These are phyloP conservation scores for Oxytorus armatus DNA, from an alignment of 2,888 invertebrate species.

Conservation along the genomic window DNA sequence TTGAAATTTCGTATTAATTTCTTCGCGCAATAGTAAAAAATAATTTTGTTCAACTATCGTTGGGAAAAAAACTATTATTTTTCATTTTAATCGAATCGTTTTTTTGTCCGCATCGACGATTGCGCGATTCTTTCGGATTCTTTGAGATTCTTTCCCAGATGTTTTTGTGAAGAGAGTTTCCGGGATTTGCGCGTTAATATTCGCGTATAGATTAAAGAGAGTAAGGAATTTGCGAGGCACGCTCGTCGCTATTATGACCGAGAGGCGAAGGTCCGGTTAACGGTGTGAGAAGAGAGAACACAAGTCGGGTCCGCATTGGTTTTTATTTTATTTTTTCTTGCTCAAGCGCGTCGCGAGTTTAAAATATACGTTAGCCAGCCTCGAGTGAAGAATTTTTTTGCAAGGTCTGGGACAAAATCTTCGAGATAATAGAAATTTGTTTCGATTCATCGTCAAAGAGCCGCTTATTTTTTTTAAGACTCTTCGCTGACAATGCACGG, in stretches of 20 bases:
- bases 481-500: background rate
- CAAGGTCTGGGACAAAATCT: too few species aligned
- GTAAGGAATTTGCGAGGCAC: conserved; percentile 26
- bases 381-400: too few species aligned
- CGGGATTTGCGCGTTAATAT: background rate
- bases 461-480: background rate
- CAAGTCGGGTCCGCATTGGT: background rate
- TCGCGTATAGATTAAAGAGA: background rate
- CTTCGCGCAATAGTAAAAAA: too few species aligned
- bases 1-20: too few species aligned
- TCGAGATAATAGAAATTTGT: too few species aligned
- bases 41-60: too few species aligned
- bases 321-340: background rate
- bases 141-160: too few species aligned
- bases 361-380: too few species aligned
- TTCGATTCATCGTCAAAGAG: too few species aligned
- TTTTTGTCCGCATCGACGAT: too few species aligned
- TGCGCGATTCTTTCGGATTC: background rate
- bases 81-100: too few species aligned
- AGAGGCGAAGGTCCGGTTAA: conserved; percentile 34
- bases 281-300: conserved; percentile 17
- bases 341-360: background rate
- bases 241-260: conserved; percentile 8
- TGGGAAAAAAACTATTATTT: too few species aligned
- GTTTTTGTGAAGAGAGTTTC: background rate